Evolutionary conservation across 1,140 invertebrate genomes (phyloP).

Genomic region (Anagrus nilaparvatae): DNA sequence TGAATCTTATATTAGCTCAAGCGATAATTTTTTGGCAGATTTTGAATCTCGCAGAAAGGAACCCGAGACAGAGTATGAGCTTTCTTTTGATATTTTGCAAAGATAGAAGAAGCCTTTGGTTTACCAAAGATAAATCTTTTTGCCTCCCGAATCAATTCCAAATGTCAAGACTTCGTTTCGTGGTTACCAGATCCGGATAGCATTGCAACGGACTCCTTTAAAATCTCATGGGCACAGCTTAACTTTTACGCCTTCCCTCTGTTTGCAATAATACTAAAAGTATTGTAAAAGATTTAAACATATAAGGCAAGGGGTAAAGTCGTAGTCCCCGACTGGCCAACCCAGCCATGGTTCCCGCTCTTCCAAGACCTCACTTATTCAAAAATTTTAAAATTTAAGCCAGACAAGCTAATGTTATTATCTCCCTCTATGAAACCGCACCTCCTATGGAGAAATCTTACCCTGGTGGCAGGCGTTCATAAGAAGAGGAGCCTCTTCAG

Average conservation of each 20-base stretch:
- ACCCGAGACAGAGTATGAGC: background rate
- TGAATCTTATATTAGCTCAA: background rate
- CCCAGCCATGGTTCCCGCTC: slow-evolving; percentile 26
- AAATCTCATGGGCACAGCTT: background rate
- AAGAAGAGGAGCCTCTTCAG: background rate
- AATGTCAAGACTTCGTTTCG: slow-evolving; percentile 2
- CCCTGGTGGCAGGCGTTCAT: slow-evolving; percentile 10
- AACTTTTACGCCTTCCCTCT: background rate
- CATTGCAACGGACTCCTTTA: background rate
- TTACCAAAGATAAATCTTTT: background rate
- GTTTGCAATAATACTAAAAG: background rate
- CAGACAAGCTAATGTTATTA: slow-evolving; percentile 3
- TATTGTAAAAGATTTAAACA: background rate
- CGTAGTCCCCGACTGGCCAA: slow-evolving; percentile 19
- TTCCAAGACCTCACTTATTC: slow-evolving; percentile 16
- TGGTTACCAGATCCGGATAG: background rate
- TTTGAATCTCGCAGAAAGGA: background rate
- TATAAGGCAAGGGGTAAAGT: slow-evolving; percentile 18
- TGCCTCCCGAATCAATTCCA: background rate
- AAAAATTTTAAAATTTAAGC: slow-evolving; percentile 5
- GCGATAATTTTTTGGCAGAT: slow-evolving; percentile 5
- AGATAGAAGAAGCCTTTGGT: background rate
- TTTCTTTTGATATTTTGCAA: background rate
- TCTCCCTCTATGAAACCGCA: slow-evolving; percentile 6
- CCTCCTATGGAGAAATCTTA: slow-evolving; percentile 10